Base-by-base conservation (phyloP, 2,888 invertebrate genomes). In the Cotesia congregata region DNA sequence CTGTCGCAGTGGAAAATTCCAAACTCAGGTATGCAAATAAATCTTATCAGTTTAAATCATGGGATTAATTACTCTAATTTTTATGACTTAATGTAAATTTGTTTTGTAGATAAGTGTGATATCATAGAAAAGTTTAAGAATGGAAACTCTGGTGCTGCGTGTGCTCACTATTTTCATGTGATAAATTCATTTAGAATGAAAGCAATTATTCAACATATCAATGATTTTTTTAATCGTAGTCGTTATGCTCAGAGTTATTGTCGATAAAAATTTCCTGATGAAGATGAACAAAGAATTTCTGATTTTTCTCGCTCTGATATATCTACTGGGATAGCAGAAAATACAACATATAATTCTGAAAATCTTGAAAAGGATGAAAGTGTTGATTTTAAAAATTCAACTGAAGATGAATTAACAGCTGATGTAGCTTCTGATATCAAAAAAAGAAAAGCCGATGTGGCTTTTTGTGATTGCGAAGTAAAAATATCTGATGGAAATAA, bases 1-100 rank as follows among this genome's bases (percentile, higher is more conserved):
- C 7, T 73, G 9, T 15, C 65, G 3, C n/a, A 67, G 39, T 73
- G 73, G 73, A 67, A 73, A 15, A 65, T 73, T 50, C 38, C 73
- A 6, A 50, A 50, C 4, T 9, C 65, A 6, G 50, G 73, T 67
- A 67, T 59, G 67, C 67, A 7, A 40, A 17, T 2, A 12, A 50
- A 50, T 50, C 12, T 50, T 20, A 20, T 64, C 64, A 64, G 64
- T 64, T 64, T 67, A 39, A 20, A 39, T n/a, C 30, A 67, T 30
- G 12, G 9, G 6, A 38, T 20, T 67, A 67, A 67, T 67, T 67
- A 1, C 38, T 4, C 6, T 20, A 39, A 3, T 50, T 20, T 41
- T 41, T 1, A 17, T 15, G 40, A n/a, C 15, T 7, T 41, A 38
- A 38, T 40, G 30, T 30, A 30, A 30, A 30, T 30, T 30, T n/a